phyloP scores from a whole-genome alignment of 2,888 invertebrate genomes.

The Mystacides longicornis region DNA sequence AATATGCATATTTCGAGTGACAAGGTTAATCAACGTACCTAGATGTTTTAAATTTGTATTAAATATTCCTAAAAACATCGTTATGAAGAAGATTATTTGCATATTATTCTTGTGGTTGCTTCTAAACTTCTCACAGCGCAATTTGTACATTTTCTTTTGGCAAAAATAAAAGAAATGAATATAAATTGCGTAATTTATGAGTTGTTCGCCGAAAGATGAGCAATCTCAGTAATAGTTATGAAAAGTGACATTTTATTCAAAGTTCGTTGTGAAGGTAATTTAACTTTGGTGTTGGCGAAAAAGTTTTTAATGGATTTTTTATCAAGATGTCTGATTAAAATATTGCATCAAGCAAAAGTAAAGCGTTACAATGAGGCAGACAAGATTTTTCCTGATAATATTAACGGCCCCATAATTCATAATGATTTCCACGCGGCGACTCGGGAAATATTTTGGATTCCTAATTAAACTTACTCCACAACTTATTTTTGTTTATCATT shows the following conservation, averaged over 20 bases:
- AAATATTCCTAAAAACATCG: neutral
- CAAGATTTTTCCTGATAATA: constrained; percentile 14
- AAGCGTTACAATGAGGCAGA: constrained; percentile 16
- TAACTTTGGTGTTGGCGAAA: constrained; percentile 26
- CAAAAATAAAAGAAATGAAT: constrained; percentile 4
- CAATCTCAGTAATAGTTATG: constrained; percentile 11
- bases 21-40: too few species aligned
- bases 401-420: neutral
- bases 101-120: constrained; percentile 10
- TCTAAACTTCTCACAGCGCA: neutral
- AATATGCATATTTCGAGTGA: too few species aligned
- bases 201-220: constrained; percentile 5
- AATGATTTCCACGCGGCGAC: neutral
- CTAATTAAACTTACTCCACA: constrained; percentile 1
- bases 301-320: constrained; percentile 27
- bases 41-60: too few species aligned
- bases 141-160: neutral
- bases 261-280: constrained; percentile 23
- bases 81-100: constrained; percentile 9
- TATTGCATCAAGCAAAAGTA: constrained; percentile 21
- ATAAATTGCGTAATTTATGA: constrained; percentile 5
- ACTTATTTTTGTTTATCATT: neutral
- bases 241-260: constrained; percentile 21
- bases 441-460: neutral
- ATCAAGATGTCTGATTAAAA: constrained; percentile 26